Conservation (phyloP, 2,888 invertebrate species). For the Limnephilus rhombicus region DNA sequence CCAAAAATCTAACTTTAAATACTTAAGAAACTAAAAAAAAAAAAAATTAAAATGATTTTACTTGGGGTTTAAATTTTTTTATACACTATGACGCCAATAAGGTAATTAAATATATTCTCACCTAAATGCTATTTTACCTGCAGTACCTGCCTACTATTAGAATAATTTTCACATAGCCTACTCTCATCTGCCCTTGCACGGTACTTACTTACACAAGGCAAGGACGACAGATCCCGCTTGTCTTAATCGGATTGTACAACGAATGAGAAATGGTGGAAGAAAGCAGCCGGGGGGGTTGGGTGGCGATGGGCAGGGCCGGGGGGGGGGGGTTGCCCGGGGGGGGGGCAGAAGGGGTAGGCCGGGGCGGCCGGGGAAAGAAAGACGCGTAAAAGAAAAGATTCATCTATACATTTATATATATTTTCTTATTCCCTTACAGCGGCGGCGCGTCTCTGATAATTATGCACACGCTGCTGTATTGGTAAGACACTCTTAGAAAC, state of each 20-base stretch:
- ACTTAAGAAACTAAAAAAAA: too few species aligned
- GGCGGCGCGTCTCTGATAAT: constrained; percentile 64
- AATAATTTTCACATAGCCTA: neutral
- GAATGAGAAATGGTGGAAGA: constrained; percentile 54
- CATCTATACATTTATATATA: constrained; percentile 57
- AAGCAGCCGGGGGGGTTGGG: constrained; percentile 41
- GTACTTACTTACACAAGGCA: constrained; percentile 55
- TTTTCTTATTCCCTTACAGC: constrained; percentile 61
- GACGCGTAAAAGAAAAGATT: constrained; percentile 66
- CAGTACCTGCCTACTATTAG: neutral
- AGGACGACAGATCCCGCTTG: constrained; percentile 65
- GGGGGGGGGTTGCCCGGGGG: constrained; percentile 11
- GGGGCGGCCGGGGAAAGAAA: constrained; percentile 60
- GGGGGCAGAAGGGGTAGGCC: constrained; percentile 44
- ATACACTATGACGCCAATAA: too few species aligned
- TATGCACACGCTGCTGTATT: constrained; percentile 64
- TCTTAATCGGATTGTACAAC: constrained; percentile 66
- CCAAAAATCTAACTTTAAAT: too few species aligned
- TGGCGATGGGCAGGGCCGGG: constrained; percentile 29
- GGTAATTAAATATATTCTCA: neutral
- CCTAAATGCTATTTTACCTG: neutral
- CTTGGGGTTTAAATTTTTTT: too few species aligned
- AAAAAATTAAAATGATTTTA: too few species aligned
- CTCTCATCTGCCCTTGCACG: constrained; percentile 4
- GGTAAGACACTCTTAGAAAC: constrained; percentile 44